Base-by-base conservation (phyloP, 2,113 vertebrate genomes). In the Meriones unguiculatus region DNA sequence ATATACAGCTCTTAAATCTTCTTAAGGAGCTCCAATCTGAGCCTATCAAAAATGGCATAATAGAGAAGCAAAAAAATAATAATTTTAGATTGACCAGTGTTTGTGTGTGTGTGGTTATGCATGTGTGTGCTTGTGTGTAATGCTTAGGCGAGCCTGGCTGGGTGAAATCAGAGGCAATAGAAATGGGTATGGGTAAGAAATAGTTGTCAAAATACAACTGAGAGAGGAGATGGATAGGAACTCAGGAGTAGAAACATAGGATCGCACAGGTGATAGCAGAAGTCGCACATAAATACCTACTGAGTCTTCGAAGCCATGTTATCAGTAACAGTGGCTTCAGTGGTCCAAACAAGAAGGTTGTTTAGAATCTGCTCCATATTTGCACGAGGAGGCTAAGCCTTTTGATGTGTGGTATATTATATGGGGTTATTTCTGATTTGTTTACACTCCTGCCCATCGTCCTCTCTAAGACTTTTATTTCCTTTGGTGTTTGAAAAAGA, bases 1-100 rank as follows among this genome's bases (percentile, higher is more conserved):
- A 17, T 59, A 82, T 87, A 65, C 2, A 15, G 5, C 5, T 50
- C 78, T 52, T 84, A 25, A 72, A 1, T 15, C 62, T 95, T 86
- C n/a, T 89, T 77, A 90, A 85, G 32, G 2, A 95, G 62, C 50
- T 96, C 50, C 52, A 94, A 70, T 13, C 84, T 52, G 17, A 75
- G 1, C 62, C 5, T 64, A 20, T 13, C 57, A 64, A 93, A 62
- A 67, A 24, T 91, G 22, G 28, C 69, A 64, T 57, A 64, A 41
- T n/a, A 32, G 84, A 7, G 25, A 65, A 15, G 59, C 13, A 24
- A 69, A 24, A 2, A 1, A 8, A 32, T 35, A 57, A 57, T 50
- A 46, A 46, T 4, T 4, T 46, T 46, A 46, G 5, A 46, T 46
- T 46, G 46, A 46, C 46, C 46, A 46, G 77, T 80, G 50, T 35